Base-by-base conservation (phyloP, 1,140 invertebrate species). In the Drosophila tristis region DNA sequence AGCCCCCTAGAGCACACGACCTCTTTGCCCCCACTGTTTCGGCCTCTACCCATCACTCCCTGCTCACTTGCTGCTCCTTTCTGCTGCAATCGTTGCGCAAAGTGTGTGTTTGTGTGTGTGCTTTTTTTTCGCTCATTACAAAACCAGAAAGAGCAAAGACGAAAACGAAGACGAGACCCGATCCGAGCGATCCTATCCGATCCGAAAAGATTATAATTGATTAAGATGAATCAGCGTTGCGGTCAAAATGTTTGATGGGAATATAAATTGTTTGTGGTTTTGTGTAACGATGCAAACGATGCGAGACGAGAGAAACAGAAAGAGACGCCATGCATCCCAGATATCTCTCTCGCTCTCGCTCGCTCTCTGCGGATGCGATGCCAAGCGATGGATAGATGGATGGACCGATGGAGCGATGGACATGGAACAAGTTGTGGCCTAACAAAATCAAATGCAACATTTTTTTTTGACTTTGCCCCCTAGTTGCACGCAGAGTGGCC, bases 191-290 rank as follows among this genome's bases (percentile, higher is more conserved):
- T 39, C 35, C 51, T 54, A 57, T 59, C 77, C 74, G 77, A 80
- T 77, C 74, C 76, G 35, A 84, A 89, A 89, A 89, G 84, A 89
- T 90, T 90, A 90, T 90, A 90, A 90, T 90, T 90, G 85, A 90
- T 90, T 90, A 90, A 90, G 85, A 90, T 90, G 85, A 90, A 90
- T 90, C 85, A 90, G 85, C 81, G 85, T 81, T 90, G 85, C 87
- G 85, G 85, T 90, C 85, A 90, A 70, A 90, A 90, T 90, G 85
- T 90, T 90, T 86, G 85, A 90, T 90, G 85, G 85, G 85, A 90
- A 90, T 90, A 90, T 90, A 90, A 90, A 90, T 90, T 90, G 86
- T 90, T 90, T 90, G 85, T 90, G 85, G 85, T 90, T 90, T 90
- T 90, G 84, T 89, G 84, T 89, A 89, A 84, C 79, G 84, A 84